A percentile compares a stretch with the other conserved stretches of the same genome.
Evolutionary conservation across 2,888 invertebrate species (phyloP).

Genomic region (Nomada lathburiana): DNA sequence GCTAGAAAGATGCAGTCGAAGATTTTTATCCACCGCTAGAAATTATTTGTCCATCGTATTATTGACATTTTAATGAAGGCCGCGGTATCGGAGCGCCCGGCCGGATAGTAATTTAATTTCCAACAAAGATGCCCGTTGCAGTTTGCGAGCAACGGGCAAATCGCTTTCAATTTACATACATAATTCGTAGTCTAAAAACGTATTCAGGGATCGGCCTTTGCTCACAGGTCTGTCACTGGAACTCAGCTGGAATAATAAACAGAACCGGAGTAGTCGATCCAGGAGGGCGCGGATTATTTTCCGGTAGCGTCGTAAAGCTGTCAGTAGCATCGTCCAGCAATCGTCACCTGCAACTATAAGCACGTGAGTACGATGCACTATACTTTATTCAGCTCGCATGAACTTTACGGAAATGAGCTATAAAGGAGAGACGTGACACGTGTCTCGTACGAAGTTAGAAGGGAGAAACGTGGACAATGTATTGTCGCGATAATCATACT

Average conservation of each 20-base stretch:
- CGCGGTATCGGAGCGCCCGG: background rate
- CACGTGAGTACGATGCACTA: slow-evolving; percentile 53
- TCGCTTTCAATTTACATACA: slow-evolving; percentile 26
- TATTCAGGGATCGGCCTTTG: slow-evolving; percentile 52
- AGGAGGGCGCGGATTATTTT: slow-evolving; percentile 68
- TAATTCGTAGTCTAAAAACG: slow-evolving; percentile 54
- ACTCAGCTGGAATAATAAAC: slow-evolving; percentile 71
- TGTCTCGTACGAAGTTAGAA: slow-evolving; percentile 18
- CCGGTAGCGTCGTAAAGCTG: slow-evolving; percentile 67
- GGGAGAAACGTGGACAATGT: background rate
- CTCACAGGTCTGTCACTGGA: slow-evolving; percentile 58
- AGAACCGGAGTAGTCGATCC: slow-evolving; percentile 45
- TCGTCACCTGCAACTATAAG: slow-evolving; percentile 58
- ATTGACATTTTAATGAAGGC: slow-evolving; percentile 6
- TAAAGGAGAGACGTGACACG: slow-evolving; percentile 40
- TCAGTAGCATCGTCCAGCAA: slow-evolving; percentile 61
- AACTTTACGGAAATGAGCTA: slow-evolving; percentile 56
- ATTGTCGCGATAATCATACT: slow-evolving; percentile 6
- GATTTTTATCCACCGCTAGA: background rate
- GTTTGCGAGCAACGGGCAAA: slow-evolving; percentile 12
- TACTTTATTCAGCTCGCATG: slow-evolving; percentile 53
- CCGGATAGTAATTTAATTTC: slow-evolving; percentile 44
- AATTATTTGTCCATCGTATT: background rate
- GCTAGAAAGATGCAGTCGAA: background rate
- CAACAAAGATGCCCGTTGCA: slow-evolving; percentile 26